Base-by-base conservation (phyloP, 1,140 invertebrate genomes). In the Neotoxoptera formosana region DNA sequence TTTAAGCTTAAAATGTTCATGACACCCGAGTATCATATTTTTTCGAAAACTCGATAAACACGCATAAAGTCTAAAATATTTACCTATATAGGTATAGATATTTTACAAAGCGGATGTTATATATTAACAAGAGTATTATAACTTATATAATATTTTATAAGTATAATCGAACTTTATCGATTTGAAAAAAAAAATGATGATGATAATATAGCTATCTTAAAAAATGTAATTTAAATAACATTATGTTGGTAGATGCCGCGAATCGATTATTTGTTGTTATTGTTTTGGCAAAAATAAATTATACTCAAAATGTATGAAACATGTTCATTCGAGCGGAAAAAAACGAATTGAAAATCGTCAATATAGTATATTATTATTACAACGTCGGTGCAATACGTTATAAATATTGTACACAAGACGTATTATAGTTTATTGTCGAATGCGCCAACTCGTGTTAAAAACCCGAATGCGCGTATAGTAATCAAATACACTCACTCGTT, bases 281-380 rank as follows among this genome's bases (percentile, higher is more conserved):
- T 76, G n/a, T n/a, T 76, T 76, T 34, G 60, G 60, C n/a, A 76
- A 76, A n/a, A 76, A 76, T n/a, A 76, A 76, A 76, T 76, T 17
- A 34, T 17, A n/a, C 7, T 76, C n/a, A 17, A 76, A n/a, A 67
- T 67, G 30, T 67, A 14, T 67, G 60, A n/a, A 76, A 76, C 0
- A n/a, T 76, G n/a, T 76, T n/a, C 14, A 67, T 14, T 76, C n/a
- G 17, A 76, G 30, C 30, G 60, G 6, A 30, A 76, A 76, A n/a
- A 76, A 76, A 76, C n/a, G 30, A 76, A 76, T 67, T n/a, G 14
- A 76, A 76, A 76, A n/a, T 76, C 14, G 11, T 76, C 30, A 76
- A 76, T 76, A n/a, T 76, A 76, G n/a, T 76, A 76, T 76, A 67
- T 67, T 56, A 60, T 60, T 76, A 67, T 67, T 56, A 60, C 30